Evolutionary conservation across 2,797 vertebrate species (phyloP).

Genomic region (Potorous gilbertii): DNA sequence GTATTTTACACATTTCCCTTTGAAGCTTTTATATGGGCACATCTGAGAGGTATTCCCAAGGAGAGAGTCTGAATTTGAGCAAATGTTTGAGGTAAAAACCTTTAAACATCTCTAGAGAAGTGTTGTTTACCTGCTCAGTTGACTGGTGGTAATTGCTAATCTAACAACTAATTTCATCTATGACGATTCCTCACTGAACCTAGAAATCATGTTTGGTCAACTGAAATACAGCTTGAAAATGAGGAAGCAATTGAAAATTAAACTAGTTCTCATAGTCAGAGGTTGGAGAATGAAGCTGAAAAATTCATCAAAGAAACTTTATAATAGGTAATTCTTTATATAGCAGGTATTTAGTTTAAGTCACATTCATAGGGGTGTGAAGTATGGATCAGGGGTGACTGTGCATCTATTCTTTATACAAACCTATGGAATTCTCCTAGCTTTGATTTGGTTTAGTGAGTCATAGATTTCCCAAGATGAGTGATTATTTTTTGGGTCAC

Average conservation of each 20-base stretch:
- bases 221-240: not conserved
- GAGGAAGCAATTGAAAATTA: not conserved
- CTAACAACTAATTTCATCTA: too few species aligned
- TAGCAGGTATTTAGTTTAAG: not conserved
- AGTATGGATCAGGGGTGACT: not conserved
- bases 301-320: not conserved
- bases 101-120: not conserved
- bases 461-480: not conserved
- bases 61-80: not conserved
- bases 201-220: not conserved
- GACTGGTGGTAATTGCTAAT: not conserved
- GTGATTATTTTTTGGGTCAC: not conserved
- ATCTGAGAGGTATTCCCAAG: not conserved
- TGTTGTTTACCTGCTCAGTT: not conserved
- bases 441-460: not conserved
- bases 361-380: not conserved
- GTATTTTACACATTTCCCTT: conserved; percentile 29
- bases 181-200: not conserved
- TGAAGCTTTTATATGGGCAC: not conserved
- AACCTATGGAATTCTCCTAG: not conserved
- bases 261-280: not conserved
- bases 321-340: not conserved
- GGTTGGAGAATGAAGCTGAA: not conserved
- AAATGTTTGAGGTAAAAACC: not conserved
- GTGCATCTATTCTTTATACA: not conserved